Base-by-base conservation (phyloP, 1,140 invertebrate genomes). In the Platorchestia sp. region DNA sequence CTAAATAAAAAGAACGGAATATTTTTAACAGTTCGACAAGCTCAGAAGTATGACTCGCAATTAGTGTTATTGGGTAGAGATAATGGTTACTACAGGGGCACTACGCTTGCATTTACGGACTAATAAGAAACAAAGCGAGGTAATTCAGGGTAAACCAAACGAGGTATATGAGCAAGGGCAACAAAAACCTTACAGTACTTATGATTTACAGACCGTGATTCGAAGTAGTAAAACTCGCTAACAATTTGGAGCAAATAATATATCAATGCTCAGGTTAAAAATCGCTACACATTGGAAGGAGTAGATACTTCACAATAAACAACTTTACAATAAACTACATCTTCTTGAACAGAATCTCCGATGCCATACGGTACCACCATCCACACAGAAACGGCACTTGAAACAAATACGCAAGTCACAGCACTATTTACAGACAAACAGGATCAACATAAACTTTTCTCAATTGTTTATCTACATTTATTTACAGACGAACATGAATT, bases 391-490 rank as follows among this genome's bases (percentile, higher is more conserved):
- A 5, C 87, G 22, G 5, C 5, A 43, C 44, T 90, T 43, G 16
- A 43, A 45, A 90, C 42, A 90, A 90, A 90, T 90, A 90, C 87
- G 44, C 22, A 90, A 43, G 41, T 90, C 41, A 90, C 87, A 45
- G 22, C 87, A 36, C 36, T 90, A 90, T 90, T 42, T 90, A 90
- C 87, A 90, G 41, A 90, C 41, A 14, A 45, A 90, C 19, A 90
- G 42, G 87, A 90, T 90, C 87, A 90, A 90, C 87, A 87, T 42
- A 90, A 42, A 90, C 59, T 90, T 43, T 90, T 43, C 27, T 90
- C 19, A 90, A 90, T 90, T 90, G 27, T 90, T 1, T 90, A 90
- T 90, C 87, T 90, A 90, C 44, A 90, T 44, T 14, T 90, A 90
- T 90, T 90, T 90, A 90, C 87, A 43, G 16, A 90, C 44, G 27